Base-by-base conservation (phyloP, 2,113 vertebrate species). In the Podarcis cretensis region DNA sequence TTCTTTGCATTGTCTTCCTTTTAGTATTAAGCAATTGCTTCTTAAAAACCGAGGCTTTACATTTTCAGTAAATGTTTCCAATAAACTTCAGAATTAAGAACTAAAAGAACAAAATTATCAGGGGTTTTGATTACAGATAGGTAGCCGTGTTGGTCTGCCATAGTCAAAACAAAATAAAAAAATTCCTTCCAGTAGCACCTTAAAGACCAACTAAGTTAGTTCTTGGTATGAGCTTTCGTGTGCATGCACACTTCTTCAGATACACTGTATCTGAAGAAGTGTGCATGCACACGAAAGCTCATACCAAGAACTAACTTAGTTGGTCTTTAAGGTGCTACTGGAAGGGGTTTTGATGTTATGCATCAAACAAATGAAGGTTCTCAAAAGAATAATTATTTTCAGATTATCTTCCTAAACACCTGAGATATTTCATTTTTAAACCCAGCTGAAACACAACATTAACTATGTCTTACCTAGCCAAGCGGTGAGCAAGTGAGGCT, bases 401-500 rank as follows among this genome's bases (percentile, higher is more conserved):
- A 73, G 48, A n/a, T n/a, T 9, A 13, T 57, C 27, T 81, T 5
- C 27, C 25, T 7, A 0, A 1, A 1, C 14, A 12, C 75, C 0
- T 5, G 43, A 3, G 57, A 57, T 30, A 57, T 18, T 6, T 63
- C 43, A 6, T 21, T 84, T 57, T 83, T 9, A 20, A 87, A 54
- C 8, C 25, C 10, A 35, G 86, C 1, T 21, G 65, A 68, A 87
- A 21, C 23, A 63, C 7, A 40, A 48, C 59, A 69, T 43, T 1
- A 2, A 18, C 21, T 16, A 71, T 79, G 40, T 90, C 97, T 97
- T 91, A 99, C 99, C 99, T 97, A 83, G 95, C 97, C 25, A 99
- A 95, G 37, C 95, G 98, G 94, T 98, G 92, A 12, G 98, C 97
- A 84, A 99, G 95, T 0, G 95, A 93, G 0, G 98, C 89, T 27